Percentiles rank a stretch among this genome's conserved stretches.
phyloP scores from a whole-genome alignment of 2,113 vertebrate species.

The Salvator merianae region DNA sequence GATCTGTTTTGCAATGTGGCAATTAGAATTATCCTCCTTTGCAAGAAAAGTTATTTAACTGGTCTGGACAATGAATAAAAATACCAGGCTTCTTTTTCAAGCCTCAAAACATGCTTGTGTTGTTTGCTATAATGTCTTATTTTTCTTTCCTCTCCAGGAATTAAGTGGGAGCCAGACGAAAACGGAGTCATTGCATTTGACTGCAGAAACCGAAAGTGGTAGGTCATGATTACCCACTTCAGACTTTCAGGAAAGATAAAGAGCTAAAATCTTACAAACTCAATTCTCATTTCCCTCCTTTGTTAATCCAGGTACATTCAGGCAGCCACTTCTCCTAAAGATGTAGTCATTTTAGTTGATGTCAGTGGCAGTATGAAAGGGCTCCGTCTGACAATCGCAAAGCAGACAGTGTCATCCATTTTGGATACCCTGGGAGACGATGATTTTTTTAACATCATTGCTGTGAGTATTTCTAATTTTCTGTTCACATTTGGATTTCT shows the following conservation, averaged over 20 bases:
- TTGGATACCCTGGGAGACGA: conserved; percentile 97
- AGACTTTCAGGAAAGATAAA: conserved; percentile 24
- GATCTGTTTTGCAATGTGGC: neutral
- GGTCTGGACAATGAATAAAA: conserved; percentile 39
- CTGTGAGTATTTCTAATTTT: conserved; percentile 78
- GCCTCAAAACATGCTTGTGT: conserved; percentile 11
- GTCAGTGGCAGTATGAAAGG: conserved; percentile 99
- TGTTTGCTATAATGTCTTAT: conserved; percentile 52
- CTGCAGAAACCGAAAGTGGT: conserved; percentile 99
- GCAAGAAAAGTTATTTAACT: conserved; percentile 16
- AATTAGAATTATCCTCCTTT: conserved; percentile 12
- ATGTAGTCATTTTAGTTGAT: conserved; percentile 96
- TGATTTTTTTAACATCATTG: conserved; percentile 98
- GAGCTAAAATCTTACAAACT: conserved; percentile 18
- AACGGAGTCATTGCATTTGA: conserved; percentile 98
- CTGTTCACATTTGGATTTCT: neutral
- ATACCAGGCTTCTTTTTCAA: conserved; percentile 34
- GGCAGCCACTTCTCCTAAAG: conserved; percentile 96
- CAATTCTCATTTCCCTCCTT: neutral
- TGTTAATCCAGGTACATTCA: conserved; percentile 90
- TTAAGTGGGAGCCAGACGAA: conserved; percentile 98
- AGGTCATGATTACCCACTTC: conserved; percentile 43
- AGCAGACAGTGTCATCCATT: conserved; percentile 96
- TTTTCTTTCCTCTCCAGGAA: conserved; percentile 77
- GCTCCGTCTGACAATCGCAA: conserved; percentile 93